Base-by-base conservation (phyloP, 2,113 vertebrate genomes). In the Acanthochromis polyacanthus region DNA sequence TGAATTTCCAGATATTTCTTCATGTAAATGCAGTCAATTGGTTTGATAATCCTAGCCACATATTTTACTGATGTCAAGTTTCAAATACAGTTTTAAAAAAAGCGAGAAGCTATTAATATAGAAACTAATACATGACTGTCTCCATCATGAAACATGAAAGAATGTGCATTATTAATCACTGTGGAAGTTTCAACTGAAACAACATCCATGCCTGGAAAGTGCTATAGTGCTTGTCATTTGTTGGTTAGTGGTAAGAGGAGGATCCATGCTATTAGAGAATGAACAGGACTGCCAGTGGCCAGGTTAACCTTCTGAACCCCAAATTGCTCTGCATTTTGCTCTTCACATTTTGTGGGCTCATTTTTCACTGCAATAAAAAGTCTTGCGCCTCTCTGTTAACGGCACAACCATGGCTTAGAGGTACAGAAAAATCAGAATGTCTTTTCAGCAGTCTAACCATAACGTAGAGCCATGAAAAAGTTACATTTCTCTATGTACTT, bases 131-230 rank as follows among this genome's bases (percentile, higher is more conserved):
- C 3, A 57, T 17, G 4, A 23, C 59, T 71, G 53, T 57, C 40
- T 80, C 43, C 12, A 20, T 68, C 51, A 77, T 80, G 68, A 80
- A 84, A 87, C 80, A 78, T 81, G 53, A 61, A 69, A 70, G 22
- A 48, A n/a, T 50, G 19, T 4, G 7, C 10, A 17, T 32, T 10
- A 4, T 25, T 53, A 36, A 51, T 10, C 25, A 30, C 30, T 4
- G 1, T 22, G 55, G 20, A 58, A 16, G 53, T 69, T 67, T 57
- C 1, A 43, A 36, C 50, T 43, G 8, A 60, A 72, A 66, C 59
- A 65, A 74, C 71, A 52, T 57, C 22, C 36, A 46, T 69, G 36
- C 20, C 38, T 20, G 32, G 10, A 30, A 46, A 65, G 10, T 0
- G 5, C 40, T 36, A 4, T 22, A 78, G 74, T 30, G 30, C 30